Evolutionary conservation across 2,113 vertebrate species (phyloP).

Genomic region (Lethenteron camtschaticum): DNA sequence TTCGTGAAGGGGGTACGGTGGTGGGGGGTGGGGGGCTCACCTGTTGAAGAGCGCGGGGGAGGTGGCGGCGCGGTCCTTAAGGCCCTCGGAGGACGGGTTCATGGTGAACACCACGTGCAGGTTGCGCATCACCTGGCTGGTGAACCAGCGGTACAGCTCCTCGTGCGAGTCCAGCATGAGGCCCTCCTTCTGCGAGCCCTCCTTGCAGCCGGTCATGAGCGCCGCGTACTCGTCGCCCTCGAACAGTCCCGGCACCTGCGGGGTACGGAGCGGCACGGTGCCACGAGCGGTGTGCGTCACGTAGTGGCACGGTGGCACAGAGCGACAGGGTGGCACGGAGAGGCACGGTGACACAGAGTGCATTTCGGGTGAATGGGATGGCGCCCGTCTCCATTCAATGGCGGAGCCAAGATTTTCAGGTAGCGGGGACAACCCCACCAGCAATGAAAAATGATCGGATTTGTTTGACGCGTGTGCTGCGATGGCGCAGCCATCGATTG

Average conservation of each 20-base stretch:
- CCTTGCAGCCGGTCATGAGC: constrained; percentile 94
- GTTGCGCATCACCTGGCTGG: constrained; percentile 94
- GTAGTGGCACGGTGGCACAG: too few species aligned
- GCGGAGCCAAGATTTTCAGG: too few species aligned
- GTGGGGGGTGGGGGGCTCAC: constrained; percentile 16
- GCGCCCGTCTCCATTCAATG: too few species aligned
- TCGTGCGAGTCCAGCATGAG: constrained; percentile 94
- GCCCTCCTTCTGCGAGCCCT: constrained; percentile 93
- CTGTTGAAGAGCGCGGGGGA: constrained; percentile 96
- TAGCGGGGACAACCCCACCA: too few species aligned
- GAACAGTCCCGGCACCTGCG: constrained; percentile 81
- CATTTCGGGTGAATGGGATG: too few species aligned
- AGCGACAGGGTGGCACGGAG: too few species aligned
- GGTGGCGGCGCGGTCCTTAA: constrained; percentile 90
- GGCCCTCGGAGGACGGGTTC: constrained; percentile 94
- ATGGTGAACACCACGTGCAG: constrained; percentile 98
- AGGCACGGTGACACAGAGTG: too few species aligned
- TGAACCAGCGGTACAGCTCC: constrained; percentile 96
- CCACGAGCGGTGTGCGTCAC: too few species aligned
- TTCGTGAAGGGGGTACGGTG: neutral
- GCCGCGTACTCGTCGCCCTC: constrained; percentile 94
- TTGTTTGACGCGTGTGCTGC: too few species aligned
- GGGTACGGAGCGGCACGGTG: too few species aligned
- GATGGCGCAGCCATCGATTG: too few species aligned
- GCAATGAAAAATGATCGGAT: too few species aligned